These are phyloP conservation scores for Agrypnia vestita DNA, from an alignment of 1,140 invertebrate species.

Conservation along the genomic window DNA sequence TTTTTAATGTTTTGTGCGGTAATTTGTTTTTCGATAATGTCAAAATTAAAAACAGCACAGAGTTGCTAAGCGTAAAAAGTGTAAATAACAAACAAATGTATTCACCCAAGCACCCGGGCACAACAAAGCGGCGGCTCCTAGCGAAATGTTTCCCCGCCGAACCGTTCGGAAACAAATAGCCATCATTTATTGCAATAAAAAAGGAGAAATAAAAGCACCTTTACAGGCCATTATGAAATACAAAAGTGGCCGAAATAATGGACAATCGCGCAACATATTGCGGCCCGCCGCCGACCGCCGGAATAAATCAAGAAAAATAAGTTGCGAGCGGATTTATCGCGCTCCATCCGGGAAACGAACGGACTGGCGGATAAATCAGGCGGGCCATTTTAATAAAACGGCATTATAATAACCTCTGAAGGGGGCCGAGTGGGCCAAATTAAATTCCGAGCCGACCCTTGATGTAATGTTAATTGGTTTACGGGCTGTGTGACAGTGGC, in stretches of 20 bases:
- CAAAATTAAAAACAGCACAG: no score
- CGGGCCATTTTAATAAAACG: conserved; percentile 37
- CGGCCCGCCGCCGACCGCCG: conserved; percentile 10
- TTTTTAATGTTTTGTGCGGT: no score
- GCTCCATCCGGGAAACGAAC: conserved; percentile 24
- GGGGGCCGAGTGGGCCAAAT: conserved; percentile 4
- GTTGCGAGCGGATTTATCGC: conserved; percentile 40
- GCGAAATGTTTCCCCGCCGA: conserved; percentile 5
- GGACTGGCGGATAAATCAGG: conserved; percentile 40
- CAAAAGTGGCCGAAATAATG: conserved; percentile 42
- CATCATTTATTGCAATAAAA: conserved; percentile 40
- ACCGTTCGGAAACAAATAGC: conserved; percentile 37
- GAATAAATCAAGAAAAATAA: conserved; percentile 46
- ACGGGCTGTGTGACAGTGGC: not conserved
- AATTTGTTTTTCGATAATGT: no score
- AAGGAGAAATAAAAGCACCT: conserved; percentile 12
- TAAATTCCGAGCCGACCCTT: conserved; percentile 1
- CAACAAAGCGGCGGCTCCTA: not conserved
- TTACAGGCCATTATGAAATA: conserved; percentile 39
- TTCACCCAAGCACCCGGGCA: not conserved
- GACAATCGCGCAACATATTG: conserved; percentile 44
- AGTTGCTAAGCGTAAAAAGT: no score
- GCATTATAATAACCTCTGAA: conserved; percentile 37
- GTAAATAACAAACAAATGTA: no score
- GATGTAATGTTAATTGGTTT: conserved; percentile 14